These are phyloP conservation scores for Phenganax stokvisi DNA, from an alignment of 92 coral and sea anemone species.

Conservation along the genomic window DNA sequence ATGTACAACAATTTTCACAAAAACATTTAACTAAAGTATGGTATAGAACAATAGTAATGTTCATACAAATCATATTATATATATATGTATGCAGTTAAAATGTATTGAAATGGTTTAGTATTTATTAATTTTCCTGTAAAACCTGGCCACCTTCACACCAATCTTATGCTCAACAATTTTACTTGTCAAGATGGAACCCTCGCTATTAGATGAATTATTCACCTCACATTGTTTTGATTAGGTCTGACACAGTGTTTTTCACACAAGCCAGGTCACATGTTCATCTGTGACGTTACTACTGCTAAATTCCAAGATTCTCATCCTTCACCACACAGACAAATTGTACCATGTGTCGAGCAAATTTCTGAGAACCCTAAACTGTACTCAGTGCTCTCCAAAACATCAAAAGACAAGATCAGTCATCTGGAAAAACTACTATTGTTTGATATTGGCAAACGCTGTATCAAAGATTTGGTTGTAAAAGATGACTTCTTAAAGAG, in stretches of 20 bases:
- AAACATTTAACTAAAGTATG: too few relatives aligned
- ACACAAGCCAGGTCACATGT: constrained; percentile 64
- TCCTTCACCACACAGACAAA: constrained; percentile 47
- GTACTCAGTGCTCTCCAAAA: constrained; percentile 69
- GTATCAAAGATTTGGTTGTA: constrained; percentile 55
- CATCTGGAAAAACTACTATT: constrained; percentile 57
- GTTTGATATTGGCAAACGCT: constrained; percentile 68
- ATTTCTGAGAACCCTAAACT: constrained; percentile 53
- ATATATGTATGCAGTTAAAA: too few relatives aligned
- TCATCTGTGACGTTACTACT: constrained; percentile 48
- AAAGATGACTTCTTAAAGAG: constrained; percentile 36
- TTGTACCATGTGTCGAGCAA: constrained; percentile 51
- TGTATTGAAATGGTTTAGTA: too few relatives aligned
- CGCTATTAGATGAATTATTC: not conserved
- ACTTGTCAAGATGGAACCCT: too few relatives aligned
- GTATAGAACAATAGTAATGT: too few relatives aligned
- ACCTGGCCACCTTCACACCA: too few relatives aligned
- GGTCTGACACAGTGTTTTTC: constrained; percentile 29
- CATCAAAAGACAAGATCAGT: constrained; percentile 41
- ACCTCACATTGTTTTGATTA: not conserved
- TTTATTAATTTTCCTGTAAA: too few relatives aligned
- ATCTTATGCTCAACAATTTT: too few relatives aligned
- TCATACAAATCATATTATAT: too few relatives aligned
- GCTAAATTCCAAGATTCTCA: constrained; percentile 45
- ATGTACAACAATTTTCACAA: too few relatives aligned